Evolutionary conservation across 2,888 invertebrate species (phyloP).

Genomic region (Heliconius hortense): DNA sequence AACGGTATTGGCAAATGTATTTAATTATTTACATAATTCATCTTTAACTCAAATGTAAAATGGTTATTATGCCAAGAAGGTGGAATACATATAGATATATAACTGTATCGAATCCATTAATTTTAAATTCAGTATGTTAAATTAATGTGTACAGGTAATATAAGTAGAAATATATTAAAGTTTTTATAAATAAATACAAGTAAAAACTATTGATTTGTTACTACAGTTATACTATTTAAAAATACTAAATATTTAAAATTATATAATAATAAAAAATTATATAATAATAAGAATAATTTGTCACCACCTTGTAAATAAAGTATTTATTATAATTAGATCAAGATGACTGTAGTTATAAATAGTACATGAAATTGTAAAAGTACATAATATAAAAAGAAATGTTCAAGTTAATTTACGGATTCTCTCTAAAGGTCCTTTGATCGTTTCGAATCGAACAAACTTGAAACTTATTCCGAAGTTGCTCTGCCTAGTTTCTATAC

Average conservation of each 20-base stretch:
- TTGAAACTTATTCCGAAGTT: constrained; percentile 28
- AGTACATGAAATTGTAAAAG: constrained; percentile 16
- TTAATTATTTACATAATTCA: constrained; percentile 9
- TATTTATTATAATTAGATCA: not conserved
- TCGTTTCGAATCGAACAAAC: constrained; percentile 33
- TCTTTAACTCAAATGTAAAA: constrained; percentile 1
- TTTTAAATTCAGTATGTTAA: no score
- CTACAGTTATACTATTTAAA: no score
- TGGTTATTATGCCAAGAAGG: not conserved
- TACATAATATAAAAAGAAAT: constrained; percentile 12
- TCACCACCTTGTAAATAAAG: not conserved
- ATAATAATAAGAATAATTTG: not conserved
- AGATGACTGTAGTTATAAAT: not conserved
- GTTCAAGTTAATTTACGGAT: constrained; percentile 25
- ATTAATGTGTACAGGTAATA: no score
- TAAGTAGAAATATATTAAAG: no score
- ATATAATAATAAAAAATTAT: no score
- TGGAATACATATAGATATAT: not conserved
- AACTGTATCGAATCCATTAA: no score
- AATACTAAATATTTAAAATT: no score
- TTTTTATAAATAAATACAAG: no score
- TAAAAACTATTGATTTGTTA: no score
- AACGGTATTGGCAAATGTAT: constrained; percentile 25
- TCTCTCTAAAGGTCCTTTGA: constrained; percentile 34
- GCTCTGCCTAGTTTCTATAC: constrained; percentile 25